Evolutionary conservation across 2,113 vertebrate genomes (phyloP), one percentile per base, ranked within the genome.

Genomic region (Sterrhoptilus dennistouni): DNA sequence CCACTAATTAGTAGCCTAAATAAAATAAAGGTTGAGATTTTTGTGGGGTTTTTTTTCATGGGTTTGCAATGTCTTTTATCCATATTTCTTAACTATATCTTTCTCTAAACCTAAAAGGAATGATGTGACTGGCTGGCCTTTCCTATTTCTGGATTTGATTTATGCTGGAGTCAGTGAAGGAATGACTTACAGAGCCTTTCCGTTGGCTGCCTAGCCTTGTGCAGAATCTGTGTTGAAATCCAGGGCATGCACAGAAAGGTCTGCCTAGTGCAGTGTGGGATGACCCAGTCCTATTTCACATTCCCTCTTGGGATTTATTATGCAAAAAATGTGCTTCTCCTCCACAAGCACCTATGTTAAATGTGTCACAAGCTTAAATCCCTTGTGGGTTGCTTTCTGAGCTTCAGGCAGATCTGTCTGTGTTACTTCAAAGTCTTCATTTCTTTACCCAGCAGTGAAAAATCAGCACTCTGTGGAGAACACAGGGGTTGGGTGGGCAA

Each of bases 131-230:
- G 4, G 57, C 71, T 83, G 82, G 63, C 85, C 88, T 92, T 74
- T 83, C 90, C 87, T 95, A 92, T 96, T 96, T 96, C 95, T 96
- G 95, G 92, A 89, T 93, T 60, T 94, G 95, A 94, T 96, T 96
- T 94, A 83, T 86, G 78, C 36, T 44, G 85, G 63, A 86, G 84
- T 54, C 85, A 44, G 63, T 0, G 0, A 61, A 53, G 23, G 82
- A 29, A 86, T 92, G 85, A 94, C 76, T 96, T 94, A 89, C 4
- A 63, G 56, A 45, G 23, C 75, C 52, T 61, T 85, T 47, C 10
- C 8, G 8, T 4, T 74, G 87, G 82, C 91, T 1, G 1, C 88
- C 80, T 61, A 36, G 80, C 18, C 90, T 35, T 4, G 3, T 23
- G 35, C 76, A 53, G 61, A 57, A 52, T 75, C 54, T 36, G 33